Evolutionary conservation across 2,113 vertebrate genomes (phyloP), one percentile per base, ranked within the genome.

Genomic region (Cryptotis parvus): DNA sequence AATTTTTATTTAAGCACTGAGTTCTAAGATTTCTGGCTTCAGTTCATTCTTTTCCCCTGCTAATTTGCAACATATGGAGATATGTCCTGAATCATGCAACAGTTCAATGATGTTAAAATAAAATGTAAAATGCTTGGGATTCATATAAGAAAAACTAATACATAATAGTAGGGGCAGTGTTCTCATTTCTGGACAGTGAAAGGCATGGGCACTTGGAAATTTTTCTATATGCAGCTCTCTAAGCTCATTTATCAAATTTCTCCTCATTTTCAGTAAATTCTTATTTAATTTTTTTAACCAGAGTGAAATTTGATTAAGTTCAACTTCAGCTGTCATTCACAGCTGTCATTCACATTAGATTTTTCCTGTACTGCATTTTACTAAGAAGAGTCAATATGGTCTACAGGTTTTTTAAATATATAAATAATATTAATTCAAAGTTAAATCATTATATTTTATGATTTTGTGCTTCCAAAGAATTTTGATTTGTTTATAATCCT

Each of bases 401-500:
- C n/a, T n/a, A n/a, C n/a, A n/a, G n/a, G 45, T 49, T 49, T 49
- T 49, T 49, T 49, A 49, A 49, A 49, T 49, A 9, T 49, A 10
- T 49, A 49, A 49, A 49, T 49, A 10, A 49, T 49, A 49, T 49
- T 1, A 22, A 73, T 79, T 35, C 27, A 45, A 61, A 82, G 81
- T 12, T 49, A 49, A 83, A 76, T 79, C 35, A 84, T 72, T 92
- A 70, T 55, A 20, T 43, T 87, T 92, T 29, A 45, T 89, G 26
- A 29, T 76, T 94, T 92, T 33, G 4, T 75, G 6, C 81, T 81
- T 74, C 14, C 15, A 80, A 83, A 11, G 49, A 58, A 88, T 35
- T 80, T 88, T 95, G 92, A 89, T 12, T 55, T 66, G 0, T 91
- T 93, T 93, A 45, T 91, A 63, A 91, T 27, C 45, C 65, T 75